Evolutionary conservation across 2,797 vertebrate genomes (phyloP).

Genomic region (Sebastes kiyomatsui): DNA sequence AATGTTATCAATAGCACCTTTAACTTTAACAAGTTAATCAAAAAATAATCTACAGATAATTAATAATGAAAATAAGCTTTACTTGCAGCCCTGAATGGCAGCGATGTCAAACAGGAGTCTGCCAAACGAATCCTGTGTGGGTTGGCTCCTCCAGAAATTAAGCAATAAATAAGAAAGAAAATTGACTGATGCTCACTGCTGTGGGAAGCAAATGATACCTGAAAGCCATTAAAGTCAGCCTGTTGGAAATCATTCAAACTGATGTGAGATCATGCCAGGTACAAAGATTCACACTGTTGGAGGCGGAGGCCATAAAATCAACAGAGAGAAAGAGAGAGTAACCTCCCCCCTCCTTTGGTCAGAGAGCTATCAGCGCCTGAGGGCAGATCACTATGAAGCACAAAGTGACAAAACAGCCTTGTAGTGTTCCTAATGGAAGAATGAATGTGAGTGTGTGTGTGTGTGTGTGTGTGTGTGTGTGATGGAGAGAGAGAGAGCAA

Average conservation of each 20-base stretch:
- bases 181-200: neutral
- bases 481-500: constrained; percentile 22
- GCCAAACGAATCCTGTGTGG: constrained; percentile 8
- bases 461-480: constrained; percentile 1
- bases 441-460: constrained; percentile 17
- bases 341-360: constrained; percentile 48
- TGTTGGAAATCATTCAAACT: constrained; percentile 47
- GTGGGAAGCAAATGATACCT: constrained; percentile 20
- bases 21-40: neutral
- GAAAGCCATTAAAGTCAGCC: constrained; percentile 34
- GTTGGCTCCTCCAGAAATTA: neutral
- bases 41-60: neutral
- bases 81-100: neutral
- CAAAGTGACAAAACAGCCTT: constrained; percentile 66
- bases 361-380: constrained; percentile 55
- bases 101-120: neutral
- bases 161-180: constrained; percentile 14
- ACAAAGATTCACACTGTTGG: constrained; percentile 19
- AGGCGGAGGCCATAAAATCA: constrained; percentile 39
- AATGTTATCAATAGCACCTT: too few species aligned
- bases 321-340: constrained; percentile 11
- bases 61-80: neutral
- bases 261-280: constrained; percentile 23
- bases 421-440: constrained; percentile 61
- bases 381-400: constrained; percentile 54